A percentile compares a stretch with the other conserved stretches of the same genome.
Evolutionary conservation across 2,888 invertebrate species (phyloP).

Genomic region (Allacma fusca): DNA sequence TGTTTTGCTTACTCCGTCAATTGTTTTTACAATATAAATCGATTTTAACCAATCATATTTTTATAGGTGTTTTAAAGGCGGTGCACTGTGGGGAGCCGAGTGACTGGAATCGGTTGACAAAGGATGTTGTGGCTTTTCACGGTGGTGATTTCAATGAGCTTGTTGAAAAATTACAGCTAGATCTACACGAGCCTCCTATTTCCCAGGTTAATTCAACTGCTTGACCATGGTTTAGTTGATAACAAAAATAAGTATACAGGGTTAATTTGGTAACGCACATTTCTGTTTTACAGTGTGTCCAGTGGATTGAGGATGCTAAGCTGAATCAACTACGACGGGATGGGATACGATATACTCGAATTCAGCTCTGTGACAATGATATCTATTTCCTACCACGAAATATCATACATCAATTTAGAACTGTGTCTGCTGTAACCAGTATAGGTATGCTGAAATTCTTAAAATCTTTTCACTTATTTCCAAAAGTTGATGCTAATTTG

Average conservation of each 20-base stretch:
- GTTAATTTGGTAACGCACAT: not conserved
- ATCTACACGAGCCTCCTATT: constrained; percentile 97
- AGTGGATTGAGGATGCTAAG: constrained; percentile 97
- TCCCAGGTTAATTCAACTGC: constrained; percentile 74
- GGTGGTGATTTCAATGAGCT: constrained; percentile 91
- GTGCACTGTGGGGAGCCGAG: constrained; percentile 81
- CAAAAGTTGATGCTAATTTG: not conserved
- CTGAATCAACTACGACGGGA: constrained; percentile 92
- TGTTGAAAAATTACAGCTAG: constrained; percentile 89
- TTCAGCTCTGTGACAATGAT: constrained; percentile 92
- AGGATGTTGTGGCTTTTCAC: constrained; percentile 98
- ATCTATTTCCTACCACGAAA: constrained; percentile 97
- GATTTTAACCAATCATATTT: constrained; percentile 63
- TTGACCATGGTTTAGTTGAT: not conserved
- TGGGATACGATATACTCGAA: constrained; percentile 90
- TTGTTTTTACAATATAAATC: not conserved
- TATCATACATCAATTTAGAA: constrained; percentile 97
- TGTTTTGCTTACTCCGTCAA: not conserved
- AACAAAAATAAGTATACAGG: constrained; percentile 79
- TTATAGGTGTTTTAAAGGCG: constrained; percentile 86
- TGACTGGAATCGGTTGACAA: constrained; percentile 87
- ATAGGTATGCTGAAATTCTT: constrained; percentile 71
- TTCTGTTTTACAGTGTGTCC: constrained; percentile 72
- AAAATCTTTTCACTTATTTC: no score
- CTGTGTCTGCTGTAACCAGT: constrained; percentile 91